phyloP scores from a whole-genome alignment of 2,797 vertebrate species.

The Scolopax bukidnonensis region DNA sequence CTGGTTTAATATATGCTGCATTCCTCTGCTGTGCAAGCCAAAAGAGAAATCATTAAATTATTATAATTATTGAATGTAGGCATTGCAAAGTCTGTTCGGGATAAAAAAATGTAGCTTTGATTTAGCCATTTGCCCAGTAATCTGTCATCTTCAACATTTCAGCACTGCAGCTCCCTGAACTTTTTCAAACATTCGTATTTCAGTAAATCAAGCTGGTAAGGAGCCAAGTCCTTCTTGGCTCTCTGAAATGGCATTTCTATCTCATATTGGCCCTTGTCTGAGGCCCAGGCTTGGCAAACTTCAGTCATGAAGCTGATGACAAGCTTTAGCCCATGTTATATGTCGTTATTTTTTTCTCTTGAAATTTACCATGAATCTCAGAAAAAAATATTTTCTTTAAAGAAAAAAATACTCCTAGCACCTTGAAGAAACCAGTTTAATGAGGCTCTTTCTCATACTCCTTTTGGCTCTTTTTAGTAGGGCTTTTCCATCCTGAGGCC shows the following conservation, averaged over 20 bases:
- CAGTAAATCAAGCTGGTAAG: not conserved
- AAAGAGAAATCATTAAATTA: not conserved
- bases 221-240: not conserved
- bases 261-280: not conserved
- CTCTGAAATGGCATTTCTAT: not conserved
- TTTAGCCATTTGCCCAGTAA: not conserved
- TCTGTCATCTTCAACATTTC: not conserved
- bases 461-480: not conserved
- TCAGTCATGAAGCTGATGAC: not conserved
- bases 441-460: not conserved
- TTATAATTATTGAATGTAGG: not conserved
- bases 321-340: not conserved
- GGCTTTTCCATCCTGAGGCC: not conserved
- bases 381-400: not conserved
- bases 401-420: not conserved
- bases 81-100: not conserved
- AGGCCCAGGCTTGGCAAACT: not conserved
- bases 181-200: not conserved
- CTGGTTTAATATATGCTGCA: not conserved
- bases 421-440: not conserved
- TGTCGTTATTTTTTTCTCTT: not conserved
- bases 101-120: not conserved
- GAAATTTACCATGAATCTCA: not conserved
- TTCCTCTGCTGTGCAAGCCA: not conserved
- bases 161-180: not conserved